Evolutionary conservation across 2,888 invertebrate genomes (phyloP), one percentile per base, ranked within the genome.

Genomic region (Microctonus brassicae): DNA sequence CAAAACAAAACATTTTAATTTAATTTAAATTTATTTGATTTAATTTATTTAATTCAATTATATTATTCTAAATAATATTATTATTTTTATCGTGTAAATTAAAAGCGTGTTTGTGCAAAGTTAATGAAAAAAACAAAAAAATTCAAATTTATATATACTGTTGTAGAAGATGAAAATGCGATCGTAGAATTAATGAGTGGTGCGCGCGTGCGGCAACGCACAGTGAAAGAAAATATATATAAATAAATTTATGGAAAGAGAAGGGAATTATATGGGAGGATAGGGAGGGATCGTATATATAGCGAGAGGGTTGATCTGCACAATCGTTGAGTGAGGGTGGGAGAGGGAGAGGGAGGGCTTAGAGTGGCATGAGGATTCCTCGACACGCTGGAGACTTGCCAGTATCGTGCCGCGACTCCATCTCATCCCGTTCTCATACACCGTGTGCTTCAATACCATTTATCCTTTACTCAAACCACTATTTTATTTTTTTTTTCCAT

Each of bases 391-490:
- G 75, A 75, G 79, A 77, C 79, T 74, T 83, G 83, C 86, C 86
- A 86, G 86, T 86, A 84, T 81, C 83, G 84, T 83, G 85, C 82
- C 84, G 86, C 82, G 86, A 81, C 80, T 82, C 84, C 77, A 78
- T 80, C 85, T 82, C 82, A 84, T 79, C 82, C 84, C 78, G 79
- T 81, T 80, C 79, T 76, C 73, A 72, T 47, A 47, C 7, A 47
- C 17, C 47, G 72, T 66, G 64, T 71, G 42, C 65, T 34, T 6
- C 3, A 58, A 7, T 17, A 22, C 20, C 4, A 53, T 17, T 17
- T 4, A 26, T 57, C n/a, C 13, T 22, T 13, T 29, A 10, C 29
- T 10, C 7, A 26, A 13, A 57, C 70, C 72, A 63, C 34, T 39
- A 36, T 58, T 66, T 62, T 39, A 58, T 57, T 42, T 24, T 26